phyloP scores from a whole-genome alignment of 2,888 invertebrate genomes.

The Cybosia mesomella region DNA sequence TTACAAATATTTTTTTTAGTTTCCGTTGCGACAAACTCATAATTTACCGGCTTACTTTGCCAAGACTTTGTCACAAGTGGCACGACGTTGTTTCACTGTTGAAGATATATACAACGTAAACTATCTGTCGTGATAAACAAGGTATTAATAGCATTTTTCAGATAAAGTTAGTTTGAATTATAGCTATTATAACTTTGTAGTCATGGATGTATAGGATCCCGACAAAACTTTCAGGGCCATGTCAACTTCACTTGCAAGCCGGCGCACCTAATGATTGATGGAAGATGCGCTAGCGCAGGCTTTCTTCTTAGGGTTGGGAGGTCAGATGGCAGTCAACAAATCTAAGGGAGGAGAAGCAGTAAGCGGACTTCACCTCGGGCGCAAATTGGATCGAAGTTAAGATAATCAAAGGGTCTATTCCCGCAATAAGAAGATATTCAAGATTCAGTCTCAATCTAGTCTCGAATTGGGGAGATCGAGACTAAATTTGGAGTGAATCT shows the following conservation, averaged over 20 bases:
- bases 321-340: background rate
- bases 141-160: background rate
- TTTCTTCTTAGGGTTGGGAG: background rate
- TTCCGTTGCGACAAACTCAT: background rate
- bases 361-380: background rate
- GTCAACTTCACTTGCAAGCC: no score
- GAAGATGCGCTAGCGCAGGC: background rate
- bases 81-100: background rate
- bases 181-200: background rate
- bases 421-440: no score
- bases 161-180: background rate
- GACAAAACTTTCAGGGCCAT: no score
- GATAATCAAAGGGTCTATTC: no score
- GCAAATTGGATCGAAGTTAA: background rate
- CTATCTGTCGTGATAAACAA: no score
- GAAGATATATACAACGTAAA: background rate
- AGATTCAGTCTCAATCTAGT: no score
- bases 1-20: background rate
- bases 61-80: background rate
- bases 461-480: no score
- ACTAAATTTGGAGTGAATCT: no score
- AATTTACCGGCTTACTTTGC: no score
- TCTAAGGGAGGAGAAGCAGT: background rate
- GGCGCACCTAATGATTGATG: background rate
- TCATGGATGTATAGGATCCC: background rate